These are phyloP conservation scores for Pedetes capensis DNA, from an alignment of 2,113 vertebrate species.

Conservation along the genomic window DNA sequence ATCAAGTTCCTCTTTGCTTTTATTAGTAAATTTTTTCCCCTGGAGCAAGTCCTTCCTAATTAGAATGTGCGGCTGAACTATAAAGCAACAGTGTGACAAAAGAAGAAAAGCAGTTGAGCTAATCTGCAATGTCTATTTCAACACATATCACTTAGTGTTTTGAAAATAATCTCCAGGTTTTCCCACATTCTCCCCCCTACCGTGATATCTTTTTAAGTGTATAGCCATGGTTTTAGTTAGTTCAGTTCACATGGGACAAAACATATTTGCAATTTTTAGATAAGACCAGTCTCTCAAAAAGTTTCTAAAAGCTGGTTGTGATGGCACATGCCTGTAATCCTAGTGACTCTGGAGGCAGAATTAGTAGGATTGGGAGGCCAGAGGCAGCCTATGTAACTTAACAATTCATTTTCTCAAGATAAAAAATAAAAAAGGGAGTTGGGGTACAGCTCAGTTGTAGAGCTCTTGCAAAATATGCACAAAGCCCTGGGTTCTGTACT, in stretches of 20 bases:
- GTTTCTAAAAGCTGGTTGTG: not conserved
- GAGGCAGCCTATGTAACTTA: too few species aligned
- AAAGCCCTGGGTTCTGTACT: not conserved
- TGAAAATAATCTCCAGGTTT: not conserved
- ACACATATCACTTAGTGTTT: not conserved
- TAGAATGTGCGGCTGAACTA: slow-evolving; percentile 19
- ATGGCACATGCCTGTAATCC: not conserved
- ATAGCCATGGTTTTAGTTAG: not conserved
- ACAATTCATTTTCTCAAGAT: too few species aligned
- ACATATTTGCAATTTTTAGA: not conserved
- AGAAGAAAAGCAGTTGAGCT: not conserved
- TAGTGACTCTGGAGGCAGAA: not conserved
- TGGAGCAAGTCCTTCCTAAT: not conserved
- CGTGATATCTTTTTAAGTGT: not conserved
- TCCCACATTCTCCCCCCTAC: rapidly evolving
- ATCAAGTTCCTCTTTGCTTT: slow-evolving; percentile 16
- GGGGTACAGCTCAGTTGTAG: too few species aligned
- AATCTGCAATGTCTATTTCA: not conserved
- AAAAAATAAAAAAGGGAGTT: too few species aligned
- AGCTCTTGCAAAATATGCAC: not conserved
- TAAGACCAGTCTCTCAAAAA: not conserved
- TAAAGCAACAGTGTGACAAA: slow-evolving; percentile 14
- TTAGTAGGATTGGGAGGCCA: too few species aligned
- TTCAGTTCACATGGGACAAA: not conserved
- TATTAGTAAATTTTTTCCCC: slow-evolving; percentile 25